Conservation (phyloP, 2,113 vertebrate genomes). For the Actenoides lindsayi region DNA sequence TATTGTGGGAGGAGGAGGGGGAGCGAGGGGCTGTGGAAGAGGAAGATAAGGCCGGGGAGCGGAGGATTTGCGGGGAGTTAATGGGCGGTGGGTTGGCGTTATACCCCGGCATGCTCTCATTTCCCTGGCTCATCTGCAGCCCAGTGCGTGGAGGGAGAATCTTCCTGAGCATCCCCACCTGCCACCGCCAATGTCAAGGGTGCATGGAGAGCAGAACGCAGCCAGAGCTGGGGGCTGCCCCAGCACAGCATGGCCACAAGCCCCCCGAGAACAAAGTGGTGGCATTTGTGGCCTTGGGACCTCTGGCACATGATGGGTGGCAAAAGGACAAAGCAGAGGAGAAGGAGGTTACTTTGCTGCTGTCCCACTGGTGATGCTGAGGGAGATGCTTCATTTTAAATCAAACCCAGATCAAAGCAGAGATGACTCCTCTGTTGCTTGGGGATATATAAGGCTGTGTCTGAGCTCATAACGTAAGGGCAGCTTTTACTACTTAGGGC, state of each 20-base stretch:
- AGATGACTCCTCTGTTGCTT: slow-evolving; percentile 34
- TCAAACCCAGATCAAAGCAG: background rate
- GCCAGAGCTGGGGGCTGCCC: background rate
- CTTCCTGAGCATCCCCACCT: background rate
- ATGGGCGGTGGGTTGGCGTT: background rate
- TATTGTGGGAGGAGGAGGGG: background rate
- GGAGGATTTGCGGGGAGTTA: background rate
- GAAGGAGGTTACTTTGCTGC: background rate
- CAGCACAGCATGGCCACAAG: background rate
- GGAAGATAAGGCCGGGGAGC: background rate
- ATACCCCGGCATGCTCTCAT: background rate
- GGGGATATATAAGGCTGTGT: background rate
- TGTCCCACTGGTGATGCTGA: background rate
- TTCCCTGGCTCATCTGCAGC: background rate
- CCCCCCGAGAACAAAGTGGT: accelerated
- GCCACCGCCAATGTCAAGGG: background rate
- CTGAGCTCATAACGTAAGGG: background rate
- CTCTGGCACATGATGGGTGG: background rate
- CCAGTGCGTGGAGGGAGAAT: background rate
- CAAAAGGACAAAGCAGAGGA: background rate
- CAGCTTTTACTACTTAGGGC: slow-evolving; percentile 17
- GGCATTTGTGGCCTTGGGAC: background rate
- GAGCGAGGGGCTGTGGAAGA: background rate
- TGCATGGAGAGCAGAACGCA: background rate
- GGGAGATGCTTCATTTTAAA: slow-evolving; percentile 24